A percentile compares a stretch with the other conserved stretches of the same genome.
Conservation (phyloP, 2,113 vertebrate genomes). For the Ranitomeya imitator region DNA sequence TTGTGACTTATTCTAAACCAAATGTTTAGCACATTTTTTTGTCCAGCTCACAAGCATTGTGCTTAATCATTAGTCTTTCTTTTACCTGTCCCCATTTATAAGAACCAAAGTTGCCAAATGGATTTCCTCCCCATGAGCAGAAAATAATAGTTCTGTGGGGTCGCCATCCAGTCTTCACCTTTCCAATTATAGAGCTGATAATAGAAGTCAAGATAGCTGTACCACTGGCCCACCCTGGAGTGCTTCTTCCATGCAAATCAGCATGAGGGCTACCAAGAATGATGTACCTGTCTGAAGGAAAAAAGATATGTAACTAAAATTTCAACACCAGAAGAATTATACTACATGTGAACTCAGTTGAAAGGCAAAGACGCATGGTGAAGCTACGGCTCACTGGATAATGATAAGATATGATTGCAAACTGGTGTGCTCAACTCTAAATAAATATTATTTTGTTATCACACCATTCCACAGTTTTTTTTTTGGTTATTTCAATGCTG, state of each 20-base stretch:
- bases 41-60: neutral
- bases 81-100: constrained; percentile 95
- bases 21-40: neutral
- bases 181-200: constrained; percentile 77
- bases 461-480: too few species aligned
- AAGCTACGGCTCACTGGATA: neutral
- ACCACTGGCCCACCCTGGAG: constrained; percentile 77
- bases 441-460: too few species aligned
- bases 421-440: too few species aligned
- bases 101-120: constrained; percentile 86
- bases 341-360: neutral
- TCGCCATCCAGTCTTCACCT: constrained; percentile 82
- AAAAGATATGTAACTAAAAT: neutral
- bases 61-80: neutral
- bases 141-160: constrained; percentile 86
- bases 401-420: too few species aligned
- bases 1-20: neutral
- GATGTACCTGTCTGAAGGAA: constrained; percentile 83
- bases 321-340: too few species aligned
- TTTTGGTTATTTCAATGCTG: too few species aligned
- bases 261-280: constrained; percentile 83
- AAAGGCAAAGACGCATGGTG: neutral
- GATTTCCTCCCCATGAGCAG: constrained; percentile 87
- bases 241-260: constrained; percentile 61
- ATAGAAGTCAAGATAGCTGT: constrained; percentile 83